Base-by-base conservation (phyloP, 2,888 invertebrate species). In the Tachina lurida region DNA sequence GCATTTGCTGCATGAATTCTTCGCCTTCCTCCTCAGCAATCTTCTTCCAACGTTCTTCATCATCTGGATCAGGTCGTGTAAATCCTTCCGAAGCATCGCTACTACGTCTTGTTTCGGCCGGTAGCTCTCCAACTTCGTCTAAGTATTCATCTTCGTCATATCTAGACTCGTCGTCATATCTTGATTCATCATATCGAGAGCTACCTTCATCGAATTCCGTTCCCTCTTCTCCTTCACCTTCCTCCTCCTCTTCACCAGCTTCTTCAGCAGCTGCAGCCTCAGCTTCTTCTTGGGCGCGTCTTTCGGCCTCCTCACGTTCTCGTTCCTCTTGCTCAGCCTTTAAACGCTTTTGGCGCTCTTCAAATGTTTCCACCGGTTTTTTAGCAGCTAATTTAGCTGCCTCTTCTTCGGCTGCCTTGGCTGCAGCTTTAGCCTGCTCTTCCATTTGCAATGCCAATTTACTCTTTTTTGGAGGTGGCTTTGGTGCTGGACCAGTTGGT, bases 381-480 rank as follows among this genome's bases (percentile, higher is more conserved):
- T 90, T 90, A 73, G 90, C 89, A n/a, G 88, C 88, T n/a, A 88
- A 88, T 52, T 91, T 90, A 62, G 90, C 89, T 31, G 91, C 91
- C 52, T 89, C 89, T 47, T 92, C 91, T 77, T 92, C 91, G 43
- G 91, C 92, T 45, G 92, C 91, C 79, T 91, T 91, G 19, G 92
- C 92, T 0, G 92, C 93, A 1, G 91, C 92, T 65, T 87, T 91
- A n/a, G 92, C 91, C 84, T 93, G 92, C 78, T 93, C 91, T 79
- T 93, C 92, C 90, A 92, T 90, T 89, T 93, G 91, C 60, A 92
- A 85, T 43, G 91, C 92, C 73, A 91, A 87, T 88, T 92, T 92
- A 84, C 92, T 92, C 87, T 92, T 92, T 84, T 92, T 92, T 76
- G 93, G 92, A 56, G 93, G 92, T 47, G 93, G 92, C 78, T 91